phyloP scores from a whole-genome alignment of 1,140 invertebrate genomes.

The Lysiphlebus fabarum region DNA sequence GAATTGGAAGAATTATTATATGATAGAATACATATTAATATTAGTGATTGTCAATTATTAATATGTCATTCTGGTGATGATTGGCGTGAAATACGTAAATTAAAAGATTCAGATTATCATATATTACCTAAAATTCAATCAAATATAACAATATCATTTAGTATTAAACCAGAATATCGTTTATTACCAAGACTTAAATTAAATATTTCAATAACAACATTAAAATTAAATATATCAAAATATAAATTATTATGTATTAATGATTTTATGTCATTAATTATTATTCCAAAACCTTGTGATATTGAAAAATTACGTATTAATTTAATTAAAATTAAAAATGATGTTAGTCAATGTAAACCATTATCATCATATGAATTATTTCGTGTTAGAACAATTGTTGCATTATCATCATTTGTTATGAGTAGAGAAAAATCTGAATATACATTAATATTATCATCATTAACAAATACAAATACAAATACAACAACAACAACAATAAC shows the following conservation, averaged over 20 bases:
- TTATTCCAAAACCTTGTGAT: conserved; percentile 50
- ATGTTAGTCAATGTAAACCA: conserved; percentile 26
- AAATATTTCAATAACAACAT: conserved; percentile 18
- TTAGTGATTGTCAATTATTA: conserved; percentile 65
- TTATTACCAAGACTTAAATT: conserved; percentile 63
- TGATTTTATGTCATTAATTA: conserved; percentile 69
- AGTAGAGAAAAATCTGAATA: conserved; percentile 32
- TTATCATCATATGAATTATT: conserved; percentile 35
- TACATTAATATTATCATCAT: conserved; percentile 29
- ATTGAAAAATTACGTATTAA: conserved; percentile 34
- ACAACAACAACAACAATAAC: too few relatives aligned
- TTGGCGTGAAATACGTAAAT: conserved; percentile 70
- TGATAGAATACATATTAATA: conserved; percentile 71
- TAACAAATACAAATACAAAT: too few relatives aligned
- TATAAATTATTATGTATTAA: conserved; percentile 64
- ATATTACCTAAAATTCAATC: conserved; percentile 71
- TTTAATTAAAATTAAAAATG: conserved; percentile 34
- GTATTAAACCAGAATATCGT: conserved; percentile 73
- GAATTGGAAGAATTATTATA: conserved; percentile 80
- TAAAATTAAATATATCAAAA: conserved; percentile 70
- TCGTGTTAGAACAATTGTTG: conserved; percentile 37
- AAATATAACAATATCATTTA: conserved; percentile 70
- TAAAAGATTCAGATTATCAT: conserved; percentile 73
- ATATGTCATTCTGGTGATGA: conserved; percentile 59
- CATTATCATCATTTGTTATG: conserved; percentile 37